These are phyloP conservation scores for Esox lucius DNA, from an alignment of 2,797 vertebrate genomes.

Conservation along the genomic window DNA sequence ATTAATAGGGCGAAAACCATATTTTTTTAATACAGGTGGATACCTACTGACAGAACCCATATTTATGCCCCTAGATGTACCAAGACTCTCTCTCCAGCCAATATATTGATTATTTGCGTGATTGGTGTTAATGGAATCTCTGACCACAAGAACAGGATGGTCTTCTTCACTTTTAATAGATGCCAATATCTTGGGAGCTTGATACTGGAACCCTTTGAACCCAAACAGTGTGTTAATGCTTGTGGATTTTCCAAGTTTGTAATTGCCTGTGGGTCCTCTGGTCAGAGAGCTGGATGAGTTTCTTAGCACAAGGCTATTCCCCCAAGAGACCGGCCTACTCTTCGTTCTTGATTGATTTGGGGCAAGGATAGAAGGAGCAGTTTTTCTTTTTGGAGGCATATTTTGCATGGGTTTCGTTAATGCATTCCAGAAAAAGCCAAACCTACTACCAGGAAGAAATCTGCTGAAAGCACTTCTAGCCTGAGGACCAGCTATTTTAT, in stretches of 20 bases:
- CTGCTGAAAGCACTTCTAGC: background rate
- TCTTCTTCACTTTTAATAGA: background rate
- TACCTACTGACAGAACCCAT: background rate
- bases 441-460: background rate
- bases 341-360: background rate
- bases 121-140: background rate
- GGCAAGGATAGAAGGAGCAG: background rate
- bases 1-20: constrained; percentile 44
- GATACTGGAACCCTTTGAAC: constrained; percentile 27
- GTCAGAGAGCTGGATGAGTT: background rate
- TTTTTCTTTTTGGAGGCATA: background rate
- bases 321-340: background rate
- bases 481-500: background rate
- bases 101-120: background rate
- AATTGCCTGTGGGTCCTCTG: background rate
- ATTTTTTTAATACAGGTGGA: constrained; percentile 33
- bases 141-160: background rate
- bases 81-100: background rate
- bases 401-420: background rate
- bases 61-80: constrained; percentile 3
- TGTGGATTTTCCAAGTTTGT: constrained; percentile 10
- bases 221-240: constrained; percentile 13
- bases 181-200: background rate
- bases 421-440: background rate
- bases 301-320: background rate